These are phyloP conservation scores for Drosophila gaucha DNA, from an alignment of 2,888 invertebrate species.

Conservation along the genomic window DNA sequence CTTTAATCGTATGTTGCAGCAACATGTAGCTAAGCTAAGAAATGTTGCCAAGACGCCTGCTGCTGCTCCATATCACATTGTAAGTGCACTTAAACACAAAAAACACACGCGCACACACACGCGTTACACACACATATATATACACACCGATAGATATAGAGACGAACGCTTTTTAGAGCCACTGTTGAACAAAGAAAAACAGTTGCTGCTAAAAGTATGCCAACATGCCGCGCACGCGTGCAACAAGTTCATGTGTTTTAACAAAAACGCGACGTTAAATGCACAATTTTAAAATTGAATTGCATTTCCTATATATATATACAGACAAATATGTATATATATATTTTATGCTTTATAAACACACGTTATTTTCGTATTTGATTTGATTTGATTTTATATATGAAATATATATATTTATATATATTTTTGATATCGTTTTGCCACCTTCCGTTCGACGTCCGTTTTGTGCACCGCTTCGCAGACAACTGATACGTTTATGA, in stretches of 20 bases:
- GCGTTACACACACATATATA: constrained; percentile 11
- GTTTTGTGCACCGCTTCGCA: constrained; percentile 81
- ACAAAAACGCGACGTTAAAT: constrained; percentile 8
- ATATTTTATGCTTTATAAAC: constrained; percentile 18
- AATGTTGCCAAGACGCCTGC: constrained; percentile 35
- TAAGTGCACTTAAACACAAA: constrained; percentile 49
- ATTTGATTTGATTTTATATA: not conserved
- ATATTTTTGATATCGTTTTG: constrained; percentile 23
- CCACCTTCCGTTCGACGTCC: constrained; percentile 78
- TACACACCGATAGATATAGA: constrained; percentile 1
- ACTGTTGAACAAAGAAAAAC: constrained; percentile 71
- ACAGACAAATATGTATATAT: constrained; percentile 2
- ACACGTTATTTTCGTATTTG: constrained; percentile 24
- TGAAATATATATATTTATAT: constrained; percentile 2
- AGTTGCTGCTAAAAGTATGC: constrained; percentile 69
- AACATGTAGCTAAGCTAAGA: constrained; percentile 50
- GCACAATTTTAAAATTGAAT: constrained; percentile 6
- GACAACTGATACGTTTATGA: constrained; percentile 82
- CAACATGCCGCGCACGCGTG: constrained; percentile 64
- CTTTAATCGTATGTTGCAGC: constrained; percentile 42
- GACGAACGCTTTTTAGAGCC: constrained; percentile 32
- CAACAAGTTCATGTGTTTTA: constrained; percentile 52
- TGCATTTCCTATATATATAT: constrained; percentile 27
- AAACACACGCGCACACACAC: constrained; percentile 19
- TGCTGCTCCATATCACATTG: constrained; percentile 58